Base-by-base conservation (phyloP, 2,797 vertebrate species). In the Propithecus perrieri region DNA sequence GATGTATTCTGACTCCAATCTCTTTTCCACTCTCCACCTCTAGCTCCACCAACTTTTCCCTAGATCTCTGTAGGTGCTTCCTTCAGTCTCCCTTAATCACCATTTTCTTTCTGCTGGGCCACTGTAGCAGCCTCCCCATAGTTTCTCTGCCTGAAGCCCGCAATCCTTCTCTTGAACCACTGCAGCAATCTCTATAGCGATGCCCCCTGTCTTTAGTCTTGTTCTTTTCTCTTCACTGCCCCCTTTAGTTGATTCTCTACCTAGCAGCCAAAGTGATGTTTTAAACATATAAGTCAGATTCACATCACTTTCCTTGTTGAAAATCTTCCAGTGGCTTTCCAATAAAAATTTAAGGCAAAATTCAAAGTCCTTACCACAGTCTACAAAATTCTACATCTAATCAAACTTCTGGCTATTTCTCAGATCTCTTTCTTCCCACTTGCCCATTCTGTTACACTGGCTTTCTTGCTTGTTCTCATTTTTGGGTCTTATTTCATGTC, bases 221-320 rank as follows among this genome's bases (percentile, higher is more conserved):
- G 35, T 8, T 72, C 59, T 63, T 78, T 85, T 24, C 43, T 33
- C 20, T 91, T 94, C 61, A 24, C 9, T 79, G 24, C 6, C 1
- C 24, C 20, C 55, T 67, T 85, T 15, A 78, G 83, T 61, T 26
- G 83, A 12, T 50, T 75, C 46, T 92, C 22, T 78, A 85, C 20
- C 12, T 24, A 78, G 59, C 41, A 88, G 41, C 20, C 41, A 90
- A 81, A 88, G 22, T 20, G 53, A 80, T 81, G 24, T 50, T 81
- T 94, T 55, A 69, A 86, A 67, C 24, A 92, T 35, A 57, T 30
- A 92, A 95, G 75, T 57, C 75, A 90, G 33, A 87, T 75, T 79
- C 43, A 63, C 0, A 69, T 41, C 10, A 50, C 26, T 93, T 86
- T 63, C 20, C 30, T 85, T 83, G 10, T 30, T 65, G 33, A 91